These are phyloP conservation scores for Cromileptes altivelis DNA, from an alignment of 2,113 vertebrate species.

Conservation along the genomic window DNA sequence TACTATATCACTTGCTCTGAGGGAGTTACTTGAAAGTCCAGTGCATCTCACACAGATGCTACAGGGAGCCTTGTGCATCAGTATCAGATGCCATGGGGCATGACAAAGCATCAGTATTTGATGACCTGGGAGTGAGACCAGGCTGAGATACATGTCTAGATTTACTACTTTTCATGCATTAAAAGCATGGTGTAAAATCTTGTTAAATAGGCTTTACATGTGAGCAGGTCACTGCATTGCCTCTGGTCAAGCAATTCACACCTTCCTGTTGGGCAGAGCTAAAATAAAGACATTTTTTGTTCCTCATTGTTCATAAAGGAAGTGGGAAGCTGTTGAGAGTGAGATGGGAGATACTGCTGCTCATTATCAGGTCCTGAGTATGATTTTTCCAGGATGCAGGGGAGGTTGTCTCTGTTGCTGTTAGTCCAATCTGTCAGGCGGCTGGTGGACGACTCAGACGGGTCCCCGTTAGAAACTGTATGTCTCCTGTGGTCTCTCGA, in stretches of 20 bases:
- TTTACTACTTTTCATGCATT: background rate
- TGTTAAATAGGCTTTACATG: background rate
- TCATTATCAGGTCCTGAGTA: conserved; percentile 43
- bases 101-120: too few relatives aligned
- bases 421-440: conserved; percentile 42
- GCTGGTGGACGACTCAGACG: conserved; percentile 44
- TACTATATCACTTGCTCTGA: too few relatives aligned
- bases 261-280: background rate
- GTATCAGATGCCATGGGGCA: too few relatives aligned
- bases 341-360: conserved; percentile 8
- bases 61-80: too few relatives aligned
- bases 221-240: background rate
- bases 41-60: too few relatives aligned
- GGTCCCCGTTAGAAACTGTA: conserved; percentile 45
- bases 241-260: background rate
- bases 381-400: conserved; percentile 30
- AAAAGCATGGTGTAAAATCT: background rate
- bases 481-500: conserved; percentile 37
- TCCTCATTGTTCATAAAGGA: conserved; percentile 29
- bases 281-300: background rate
- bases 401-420: conserved; percentile 17
- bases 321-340: conserved; percentile 16
- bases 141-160: background rate
- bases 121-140: too few relatives aligned
- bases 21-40: too few relatives aligned